A percentile compares a stretch with the other conserved stretches of the same genome.
Evolutionary conservation across 2,797 vertebrate genomes (phyloP).

Genomic region (Brachyrhaphis roseni): DNA sequence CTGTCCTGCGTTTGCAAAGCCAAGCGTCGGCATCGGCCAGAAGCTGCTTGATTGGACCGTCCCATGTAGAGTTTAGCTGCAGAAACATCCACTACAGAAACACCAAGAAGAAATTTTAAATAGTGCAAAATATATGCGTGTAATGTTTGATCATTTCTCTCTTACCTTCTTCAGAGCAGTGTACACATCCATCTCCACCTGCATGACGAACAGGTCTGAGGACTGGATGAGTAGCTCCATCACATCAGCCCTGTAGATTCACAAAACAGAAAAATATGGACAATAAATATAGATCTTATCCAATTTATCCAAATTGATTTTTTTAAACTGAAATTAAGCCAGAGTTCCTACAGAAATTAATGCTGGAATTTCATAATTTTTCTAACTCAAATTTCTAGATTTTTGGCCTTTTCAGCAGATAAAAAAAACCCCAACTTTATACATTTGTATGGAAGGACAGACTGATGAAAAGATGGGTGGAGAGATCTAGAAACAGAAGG

Average conservation of each 20-base stretch:
- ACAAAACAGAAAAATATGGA: slow-evolving; percentile 1
- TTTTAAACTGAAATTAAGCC: not conserved
- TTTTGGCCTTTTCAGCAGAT: too few species aligned
- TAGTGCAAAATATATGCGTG: not conserved
- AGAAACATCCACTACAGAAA: slow-evolving; percentile 95
- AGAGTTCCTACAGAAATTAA: not conserved
- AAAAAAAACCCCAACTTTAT: too few species aligned
- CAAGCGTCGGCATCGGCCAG: slow-evolving; percentile 91
- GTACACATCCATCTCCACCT: slow-evolving; percentile 99
- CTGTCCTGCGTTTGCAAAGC: slow-evolving; percentile 91
- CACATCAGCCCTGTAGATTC: slow-evolving; percentile 83
- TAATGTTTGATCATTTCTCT: not conserved
- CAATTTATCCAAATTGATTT: not conserved
- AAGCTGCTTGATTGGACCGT: slow-evolving; percentile 92
- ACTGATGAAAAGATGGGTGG: not conserved
- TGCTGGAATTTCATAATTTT: too few species aligned
- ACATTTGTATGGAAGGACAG: not conserved
- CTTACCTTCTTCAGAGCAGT: slow-evolving; percentile 96
- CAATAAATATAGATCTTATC: not conserved
- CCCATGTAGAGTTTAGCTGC: slow-evolving; percentile 93
- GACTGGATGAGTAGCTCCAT: slow-evolving; percentile 95
- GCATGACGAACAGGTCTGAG: slow-evolving; percentile 97
- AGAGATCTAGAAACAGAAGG: not conserved
- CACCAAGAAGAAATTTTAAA: slow-evolving; percentile 9
- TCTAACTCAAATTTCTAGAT: too few species aligned